Evolutionary conservation across 2,888 invertebrate genomes (phyloP).

Genomic region (Pantelozetes paolii): DNA sequence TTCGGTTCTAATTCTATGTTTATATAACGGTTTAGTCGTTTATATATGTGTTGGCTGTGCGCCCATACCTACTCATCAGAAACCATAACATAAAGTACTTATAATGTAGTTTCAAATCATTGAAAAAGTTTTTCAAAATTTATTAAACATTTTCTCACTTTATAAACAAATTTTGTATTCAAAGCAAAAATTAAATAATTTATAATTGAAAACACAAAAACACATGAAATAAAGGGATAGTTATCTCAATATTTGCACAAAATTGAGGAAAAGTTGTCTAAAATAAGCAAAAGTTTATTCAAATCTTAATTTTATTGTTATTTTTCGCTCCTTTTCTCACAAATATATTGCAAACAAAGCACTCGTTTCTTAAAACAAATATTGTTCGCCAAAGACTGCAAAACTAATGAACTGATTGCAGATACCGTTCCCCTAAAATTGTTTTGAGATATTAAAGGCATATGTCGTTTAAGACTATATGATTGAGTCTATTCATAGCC

Average conservation of each 20-base stretch:
- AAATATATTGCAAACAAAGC: no score
- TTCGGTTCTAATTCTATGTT: slow-evolving; percentile 18
- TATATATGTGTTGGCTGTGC: background rate
- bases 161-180: background rate
- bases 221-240: background rate
- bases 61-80: background rate
- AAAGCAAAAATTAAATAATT: no score
- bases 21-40: background rate
- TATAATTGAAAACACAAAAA: no score
- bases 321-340: background rate
- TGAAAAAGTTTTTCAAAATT: background rate
- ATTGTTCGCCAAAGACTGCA: background rate
- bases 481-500: slow-evolving; percentile 1
- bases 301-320: background rate
- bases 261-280: background rate
- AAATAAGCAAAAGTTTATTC: background rate
- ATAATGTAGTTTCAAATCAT: background rate
- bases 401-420: no score
- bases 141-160: background rate
- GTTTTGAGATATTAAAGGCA: background rate
- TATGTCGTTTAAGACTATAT: background rate
- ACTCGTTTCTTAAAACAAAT: no score
- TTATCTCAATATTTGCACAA: background rate
- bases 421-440: background rate
- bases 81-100: background rate